Conservation (phyloP, 1,140 invertebrate genomes). For the Thaumetopoea pityocampa region DNA sequence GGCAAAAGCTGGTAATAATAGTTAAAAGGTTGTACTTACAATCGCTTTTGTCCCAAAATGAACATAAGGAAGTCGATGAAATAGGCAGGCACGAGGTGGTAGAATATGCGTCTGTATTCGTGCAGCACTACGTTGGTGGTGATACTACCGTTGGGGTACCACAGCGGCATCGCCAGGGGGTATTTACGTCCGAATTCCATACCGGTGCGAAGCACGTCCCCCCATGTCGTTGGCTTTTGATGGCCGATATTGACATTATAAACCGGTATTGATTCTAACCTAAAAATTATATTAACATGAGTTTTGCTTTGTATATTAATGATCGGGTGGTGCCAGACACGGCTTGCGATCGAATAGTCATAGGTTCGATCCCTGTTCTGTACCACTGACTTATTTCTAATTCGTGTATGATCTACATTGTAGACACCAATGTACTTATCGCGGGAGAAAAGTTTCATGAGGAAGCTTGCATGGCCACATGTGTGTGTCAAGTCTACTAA, state of each 20-base stretch:
- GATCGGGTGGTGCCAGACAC: no score
- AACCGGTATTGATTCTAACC: conserved; percentile 79
- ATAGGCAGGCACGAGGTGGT: conserved; percentile 80
- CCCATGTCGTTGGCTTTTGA: conserved; percentile 84
- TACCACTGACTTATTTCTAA: no score
- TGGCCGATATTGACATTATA: conserved; percentile 85
- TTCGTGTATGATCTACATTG: no score
- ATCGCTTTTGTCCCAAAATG: conserved; percentile 78
- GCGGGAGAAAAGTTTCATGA: no score
- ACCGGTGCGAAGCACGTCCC: conserved; percentile 83
- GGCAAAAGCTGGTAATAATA: neutral
- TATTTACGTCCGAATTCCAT: conserved; percentile 61
- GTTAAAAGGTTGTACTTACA: conserved; percentile 67
- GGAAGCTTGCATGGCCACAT: no score
- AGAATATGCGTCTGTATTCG: conserved; percentile 75
- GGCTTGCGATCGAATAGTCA: no score
- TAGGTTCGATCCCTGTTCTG: no score
- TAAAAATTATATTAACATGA: conserved; percentile 40
- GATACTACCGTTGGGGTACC: conserved; percentile 80
- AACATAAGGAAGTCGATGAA: conserved; percentile 78
- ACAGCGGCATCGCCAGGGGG: conserved; percentile 78
- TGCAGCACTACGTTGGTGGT: conserved; percentile 76
- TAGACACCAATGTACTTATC: no score
- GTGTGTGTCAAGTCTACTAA: no score
- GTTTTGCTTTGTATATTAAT: no score